Evolutionary conservation across 2,113 vertebrate genomes (phyloP), one percentile per base, ranked within the genome.

Genomic region (Gallinago undulata): DNA sequence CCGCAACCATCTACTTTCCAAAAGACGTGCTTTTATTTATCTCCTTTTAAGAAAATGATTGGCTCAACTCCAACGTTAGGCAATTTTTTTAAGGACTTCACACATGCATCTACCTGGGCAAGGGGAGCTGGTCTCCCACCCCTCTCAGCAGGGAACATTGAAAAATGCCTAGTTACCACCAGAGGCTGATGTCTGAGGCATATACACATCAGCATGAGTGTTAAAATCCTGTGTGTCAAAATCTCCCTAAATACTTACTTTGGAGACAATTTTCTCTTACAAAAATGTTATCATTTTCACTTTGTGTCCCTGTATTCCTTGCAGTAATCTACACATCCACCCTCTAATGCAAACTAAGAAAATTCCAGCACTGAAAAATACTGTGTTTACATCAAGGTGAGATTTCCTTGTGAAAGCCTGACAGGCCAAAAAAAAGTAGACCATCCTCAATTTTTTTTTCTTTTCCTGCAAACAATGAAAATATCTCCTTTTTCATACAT

Each of bases 21-120:
- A 87, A 95, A 87, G 19, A 76, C 25, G 30, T 48, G 68, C 30
- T 88, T 96, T 88, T 80, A 81, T 93, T 92, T 88, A 67, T 64
- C 51, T 89, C 33, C 66, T 93, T 93, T 92, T 19, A 30, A 70
- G 27, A 89, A 87, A 68, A 75, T 48, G 3, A 48, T 48, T 89
- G 90, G 64, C 68, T 77, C 18, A 43, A 25, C 41, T 93, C 59
- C 89, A 78, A 6, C 0, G 8, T 41, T 68, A 69, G 5, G 9
- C 74, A 84, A 37, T 22, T 69, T 64, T 86, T 35, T 80, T 53
- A 84, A 48, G 56, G 45, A 60, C 45, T 56, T 63, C 63, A 84
- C 28, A 37, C 6, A 16, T 24, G 17, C 35, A 53, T 74, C 84
- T 37, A 21, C 41, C 19, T 77, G 50, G 60, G 68, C 27, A 90